These are phyloP conservation scores for Epizoanthus rinbou DNA, from an alignment of 92 coral and sea anemone species.

Conservation along the genomic window DNA sequence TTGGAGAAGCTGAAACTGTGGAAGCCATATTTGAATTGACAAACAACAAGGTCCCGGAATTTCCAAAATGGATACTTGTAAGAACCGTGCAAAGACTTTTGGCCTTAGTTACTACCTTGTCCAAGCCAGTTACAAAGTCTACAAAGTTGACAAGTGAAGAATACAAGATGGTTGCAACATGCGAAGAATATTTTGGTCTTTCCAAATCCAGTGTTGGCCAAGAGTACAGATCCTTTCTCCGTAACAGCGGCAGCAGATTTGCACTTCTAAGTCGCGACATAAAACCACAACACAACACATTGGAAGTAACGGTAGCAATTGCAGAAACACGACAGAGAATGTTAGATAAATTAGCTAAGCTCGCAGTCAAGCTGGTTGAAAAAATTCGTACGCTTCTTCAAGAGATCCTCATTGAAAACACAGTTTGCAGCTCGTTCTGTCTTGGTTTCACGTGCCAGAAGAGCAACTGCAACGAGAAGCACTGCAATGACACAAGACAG, in stretches of 20 bases:
- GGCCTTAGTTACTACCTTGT: constrained; percentile 50
- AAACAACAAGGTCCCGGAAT: constrained; percentile 23
- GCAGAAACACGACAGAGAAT: background rate
- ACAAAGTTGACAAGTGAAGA: constrained; percentile 42
- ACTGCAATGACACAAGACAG: constrained; percentile 46
- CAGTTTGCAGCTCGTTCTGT: constrained; percentile 12
- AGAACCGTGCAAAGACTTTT: constrained; percentile 67
- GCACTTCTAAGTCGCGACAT: background rate
- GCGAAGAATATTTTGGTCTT: constrained; percentile 38
- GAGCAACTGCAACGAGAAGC: constrained; percentile 41
- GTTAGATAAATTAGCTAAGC: background rate
- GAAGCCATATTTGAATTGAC: constrained; percentile 46
- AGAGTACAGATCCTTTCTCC: background rate
- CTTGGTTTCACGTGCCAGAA: constrained; percentile 19
- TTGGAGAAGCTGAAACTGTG: constrained; percentile 76
- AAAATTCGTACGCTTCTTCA: constrained; percentile 23
- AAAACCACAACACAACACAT: background rate
- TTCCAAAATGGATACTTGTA: constrained; percentile 50
- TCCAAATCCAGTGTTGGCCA: constrained; percentile 14
- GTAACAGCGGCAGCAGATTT: constrained; percentile 16
- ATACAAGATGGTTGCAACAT: constrained; percentile 27
- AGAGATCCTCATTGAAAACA: constrained; percentile 22
- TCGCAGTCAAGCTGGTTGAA: constrained; percentile 15
- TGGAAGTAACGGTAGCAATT: background rate
- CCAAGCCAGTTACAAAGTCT: constrained; percentile 47